These are phyloP conservation scores for Pandemis cinnamomeana DNA, from an alignment of 2,888 invertebrate genomes.

Conservation along the genomic window DNA sequence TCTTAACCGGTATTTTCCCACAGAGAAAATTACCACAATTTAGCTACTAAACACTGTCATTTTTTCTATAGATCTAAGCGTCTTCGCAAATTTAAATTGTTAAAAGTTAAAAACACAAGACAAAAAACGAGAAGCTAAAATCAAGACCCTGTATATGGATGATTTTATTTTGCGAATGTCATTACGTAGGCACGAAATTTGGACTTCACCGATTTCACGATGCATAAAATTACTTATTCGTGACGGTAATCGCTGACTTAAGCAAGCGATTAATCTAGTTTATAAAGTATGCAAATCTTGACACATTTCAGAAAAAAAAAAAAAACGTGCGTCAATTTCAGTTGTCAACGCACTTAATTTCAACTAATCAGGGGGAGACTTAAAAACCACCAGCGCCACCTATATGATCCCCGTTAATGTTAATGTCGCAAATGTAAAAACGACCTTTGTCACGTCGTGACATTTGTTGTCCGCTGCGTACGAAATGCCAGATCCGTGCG, in stretches of 20 bases:
- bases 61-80: not conserved
- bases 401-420: slow-evolving; percentile 4
- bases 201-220: not conserved
- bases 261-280: not conserved
- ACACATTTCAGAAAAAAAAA: too few relatives aligned
- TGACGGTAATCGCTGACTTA: not conserved
- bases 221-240: not conserved
- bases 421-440: slow-evolving; percentile 28
- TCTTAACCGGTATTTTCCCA: slow-evolving; percentile 23
- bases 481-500: slow-evolving; percentile 78
- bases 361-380: not conserved
- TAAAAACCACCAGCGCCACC: not conserved
- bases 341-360: too few relatives aligned
- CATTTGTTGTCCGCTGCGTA: slow-evolving; percentile 38
- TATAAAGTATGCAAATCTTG: not conserved
- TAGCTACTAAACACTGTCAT: not conserved
- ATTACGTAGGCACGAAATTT: slow-evolving; percentile 19
- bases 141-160: slow-evolving; percentile 11
- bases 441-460: slow-evolving; percentile 40
- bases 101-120: not conserved
- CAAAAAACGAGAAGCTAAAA: not conserved
- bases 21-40: not conserved
- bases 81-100: not conserved
- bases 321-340: too few relatives aligned
- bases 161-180: slow-evolving; percentile 24